These are phyloP conservation scores for Halocaridina rubra DNA, from an alignment of 2,888 invertebrate species.

Conservation along the genomic window DNA sequence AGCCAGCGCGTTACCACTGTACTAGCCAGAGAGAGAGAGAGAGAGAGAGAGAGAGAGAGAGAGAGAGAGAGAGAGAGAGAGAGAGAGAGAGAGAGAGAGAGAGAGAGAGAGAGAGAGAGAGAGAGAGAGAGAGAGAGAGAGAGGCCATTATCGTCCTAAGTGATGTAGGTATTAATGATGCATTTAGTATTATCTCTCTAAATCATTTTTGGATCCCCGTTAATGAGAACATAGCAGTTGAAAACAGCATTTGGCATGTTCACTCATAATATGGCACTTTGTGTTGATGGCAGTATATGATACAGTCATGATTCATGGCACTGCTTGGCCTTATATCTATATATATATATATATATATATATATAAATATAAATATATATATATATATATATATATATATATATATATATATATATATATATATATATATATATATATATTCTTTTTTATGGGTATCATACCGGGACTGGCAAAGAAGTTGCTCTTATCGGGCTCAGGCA, in stretches of 20 bases:
- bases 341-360: constrained; percentile 1
- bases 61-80: neutral
- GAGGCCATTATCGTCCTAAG: neutral
- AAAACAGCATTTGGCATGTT: too few relatives aligned
- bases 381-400: constrained; percentile 45
- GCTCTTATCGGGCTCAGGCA: too few relatives aligned
- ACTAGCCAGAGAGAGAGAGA: neutral
- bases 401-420: constrained; percentile 33
- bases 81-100: neutral
- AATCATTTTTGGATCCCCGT: neutral
- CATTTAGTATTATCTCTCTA: neutral
- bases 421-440: too few relatives aligned
- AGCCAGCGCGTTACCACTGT: too few relatives aligned
- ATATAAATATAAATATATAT: constrained; percentile 12
- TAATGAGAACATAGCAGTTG: too few relatives aligned
- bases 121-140: neutral
- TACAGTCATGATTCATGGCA: too few relatives aligned
- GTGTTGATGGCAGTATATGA: neutral
- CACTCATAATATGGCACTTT: too few relatives aligned
- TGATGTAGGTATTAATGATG: neutral
- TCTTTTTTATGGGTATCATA: too few relatives aligned
- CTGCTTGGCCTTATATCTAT: too few relatives aligned
- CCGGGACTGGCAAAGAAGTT: too few relatives aligned
- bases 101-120: neutral
- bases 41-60: neutral